These are phyloP conservation scores for Clytia hemisphaerica DNA, from an alignment of 30 jellyfish, hydroid and myxozoan species.

Conservation along the genomic window DNA sequence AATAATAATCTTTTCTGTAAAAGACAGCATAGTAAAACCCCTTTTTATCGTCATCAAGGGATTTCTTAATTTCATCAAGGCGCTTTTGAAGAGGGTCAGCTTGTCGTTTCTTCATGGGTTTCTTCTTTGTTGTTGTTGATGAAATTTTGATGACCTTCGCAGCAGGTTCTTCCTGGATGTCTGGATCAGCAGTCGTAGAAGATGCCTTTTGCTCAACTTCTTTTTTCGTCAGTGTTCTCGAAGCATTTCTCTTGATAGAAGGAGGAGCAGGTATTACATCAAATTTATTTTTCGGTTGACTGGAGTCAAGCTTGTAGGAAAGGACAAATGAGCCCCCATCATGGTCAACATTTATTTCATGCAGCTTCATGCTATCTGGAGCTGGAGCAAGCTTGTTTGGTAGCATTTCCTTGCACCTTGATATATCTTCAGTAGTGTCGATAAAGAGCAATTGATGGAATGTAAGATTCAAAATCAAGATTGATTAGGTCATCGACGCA, in stretches of 20 bases:
- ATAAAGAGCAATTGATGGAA: not conserved
- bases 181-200: not conserved
- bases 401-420: conserved; percentile 2
- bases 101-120: no score
- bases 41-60: conserved; percentile 7
- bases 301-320: conserved; percentile 8
- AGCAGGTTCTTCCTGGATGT: not conserved
- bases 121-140: no score
- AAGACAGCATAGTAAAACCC: not conserved
- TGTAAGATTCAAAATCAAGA: no score
- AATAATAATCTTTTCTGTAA: not conserved
- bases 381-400: conserved; percentile 1
- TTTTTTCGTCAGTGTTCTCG: not conserved
- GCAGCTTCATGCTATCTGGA: conserved; percentile 4
- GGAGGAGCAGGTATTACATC: conserved; percentile 3
- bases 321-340: not conserved
- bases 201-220: not conserved
- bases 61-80: no score
- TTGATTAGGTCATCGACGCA: no score
- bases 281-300: not conserved
- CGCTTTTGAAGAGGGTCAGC: no score
- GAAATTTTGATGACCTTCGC: no score
- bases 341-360: conserved; percentile 1
- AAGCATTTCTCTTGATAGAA: not conserved
- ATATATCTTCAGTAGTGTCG: conserved; percentile 1